These are phyloP conservation scores for Nanorana parkeri DNA, from an alignment of 2,113 vertebrate genomes.

Conservation along the genomic window DNA sequence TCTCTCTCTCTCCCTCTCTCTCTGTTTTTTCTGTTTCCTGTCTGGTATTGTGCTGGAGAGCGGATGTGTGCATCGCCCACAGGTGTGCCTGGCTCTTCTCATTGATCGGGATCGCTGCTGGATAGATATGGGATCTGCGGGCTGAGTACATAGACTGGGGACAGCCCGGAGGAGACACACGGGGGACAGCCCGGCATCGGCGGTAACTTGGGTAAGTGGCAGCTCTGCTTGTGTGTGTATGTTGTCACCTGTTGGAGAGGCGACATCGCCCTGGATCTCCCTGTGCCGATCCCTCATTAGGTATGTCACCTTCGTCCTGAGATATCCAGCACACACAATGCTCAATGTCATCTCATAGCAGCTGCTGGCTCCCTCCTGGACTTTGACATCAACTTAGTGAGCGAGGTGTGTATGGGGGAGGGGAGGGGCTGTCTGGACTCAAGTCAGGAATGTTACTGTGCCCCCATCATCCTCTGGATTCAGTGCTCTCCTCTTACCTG, in stretches of 20 bases:
- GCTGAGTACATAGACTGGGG: constrained; percentile 53
- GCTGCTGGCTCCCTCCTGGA: not conserved
- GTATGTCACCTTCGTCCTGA: no score
- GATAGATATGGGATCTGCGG: constrained; percentile 61
- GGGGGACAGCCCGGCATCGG: not conserved
- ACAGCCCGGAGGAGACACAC: not conserved
- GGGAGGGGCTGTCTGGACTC: not conserved
- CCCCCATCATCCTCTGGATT: not conserved
- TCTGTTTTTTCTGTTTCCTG: constrained; percentile 68
- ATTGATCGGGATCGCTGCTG: constrained; percentile 43
- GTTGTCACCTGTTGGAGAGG: constrained; percentile 13
- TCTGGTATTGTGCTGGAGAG: constrained; percentile 69
- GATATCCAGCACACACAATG: no score
- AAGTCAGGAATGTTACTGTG: no score
- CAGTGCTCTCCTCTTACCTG: not conserved
- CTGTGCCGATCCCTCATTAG: no score
- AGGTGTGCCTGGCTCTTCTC: constrained; percentile 65
- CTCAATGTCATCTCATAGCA: no score
- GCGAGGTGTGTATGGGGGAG: not conserved
- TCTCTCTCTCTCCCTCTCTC: constrained; percentile 60
- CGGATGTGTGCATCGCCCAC: constrained; percentile 73
- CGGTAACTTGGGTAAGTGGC: constrained; percentile 24
- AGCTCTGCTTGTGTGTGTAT: not conserved
- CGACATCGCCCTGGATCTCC: no score
- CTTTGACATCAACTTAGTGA: constrained; percentile 22